Conservation (phyloP, 2,797 vertebrate genomes). For the Apogon talboti region DNA sequence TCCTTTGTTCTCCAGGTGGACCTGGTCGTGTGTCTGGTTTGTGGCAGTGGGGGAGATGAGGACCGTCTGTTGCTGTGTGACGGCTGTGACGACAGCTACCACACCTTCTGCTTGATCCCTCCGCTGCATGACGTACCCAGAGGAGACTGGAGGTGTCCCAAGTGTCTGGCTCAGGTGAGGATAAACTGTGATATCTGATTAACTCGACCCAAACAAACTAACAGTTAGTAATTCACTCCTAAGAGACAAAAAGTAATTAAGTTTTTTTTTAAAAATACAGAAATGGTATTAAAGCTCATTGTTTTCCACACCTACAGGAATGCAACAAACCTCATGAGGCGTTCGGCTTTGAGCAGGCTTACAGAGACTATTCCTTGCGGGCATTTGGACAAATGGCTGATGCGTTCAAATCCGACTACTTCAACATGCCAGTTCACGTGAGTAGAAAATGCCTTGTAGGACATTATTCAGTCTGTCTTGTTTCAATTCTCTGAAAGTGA, state of each 20-base stretch:
- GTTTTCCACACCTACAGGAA: slow-evolving; percentile 81
- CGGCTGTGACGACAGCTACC: slow-evolving; percentile 97
- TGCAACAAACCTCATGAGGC: slow-evolving; percentile 96
- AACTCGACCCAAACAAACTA: neutral
- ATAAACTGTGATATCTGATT: slow-evolving; percentile 1
- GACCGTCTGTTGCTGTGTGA: slow-evolving; percentile 94
- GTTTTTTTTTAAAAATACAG: neutral
- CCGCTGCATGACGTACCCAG: slow-evolving; percentile 93
- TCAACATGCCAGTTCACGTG: slow-evolving; percentile 99
- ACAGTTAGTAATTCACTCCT: neutral
- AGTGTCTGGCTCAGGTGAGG: slow-evolving; percentile 95
- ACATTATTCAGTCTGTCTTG: neutral
- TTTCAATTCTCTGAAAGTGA: neutral
- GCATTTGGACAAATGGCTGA: slow-evolving; percentile 98
- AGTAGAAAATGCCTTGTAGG: slow-evolving; percentile 57
- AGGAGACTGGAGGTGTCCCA: slow-evolving; percentile 98
- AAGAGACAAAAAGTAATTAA: neutral
- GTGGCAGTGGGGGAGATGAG: slow-evolving; percentile 93
- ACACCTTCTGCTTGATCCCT: slow-evolving; percentile 96
- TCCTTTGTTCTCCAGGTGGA: slow-evolving; percentile 87
- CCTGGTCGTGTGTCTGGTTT: slow-evolving; percentile 93
- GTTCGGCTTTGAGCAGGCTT: slow-evolving; percentile 96
- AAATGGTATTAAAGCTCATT: neutral
- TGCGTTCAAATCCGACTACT: slow-evolving; percentile 98
- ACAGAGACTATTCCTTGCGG: slow-evolving; percentile 93